Conservation (phyloP, 2,888 invertebrate species). For the Sesamia inferens region DNA sequence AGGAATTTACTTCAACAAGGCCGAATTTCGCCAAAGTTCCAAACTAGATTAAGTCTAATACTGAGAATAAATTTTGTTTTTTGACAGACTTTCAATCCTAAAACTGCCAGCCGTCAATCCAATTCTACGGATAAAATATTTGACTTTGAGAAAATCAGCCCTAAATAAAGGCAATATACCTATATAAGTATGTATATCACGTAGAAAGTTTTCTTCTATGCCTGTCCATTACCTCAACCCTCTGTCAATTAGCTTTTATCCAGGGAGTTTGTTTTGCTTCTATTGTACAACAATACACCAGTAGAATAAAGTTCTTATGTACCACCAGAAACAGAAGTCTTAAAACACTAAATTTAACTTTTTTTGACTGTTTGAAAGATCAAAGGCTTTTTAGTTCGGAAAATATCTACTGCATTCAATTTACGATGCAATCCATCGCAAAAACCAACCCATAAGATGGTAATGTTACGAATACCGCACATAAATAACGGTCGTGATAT, state of each 20-base stretch:
- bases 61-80: too few relatives aligned
- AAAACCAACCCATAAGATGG: constrained; percentile 31
- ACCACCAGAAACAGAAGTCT: constrained; percentile 9
- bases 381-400: background rate
- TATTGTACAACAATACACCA: background rate
- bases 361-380: background rate
- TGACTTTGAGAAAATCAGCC: too few relatives aligned
- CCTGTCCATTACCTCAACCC: constrained; percentile 1
- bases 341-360: background rate
- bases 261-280: background rate
- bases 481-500: constrained; percentile 75
- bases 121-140: too few relatives aligned
- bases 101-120: too few relatives aligned
- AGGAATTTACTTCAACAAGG: background rate
- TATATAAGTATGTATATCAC: background rate
- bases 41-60: too few relatives aligned
- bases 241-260: constrained; percentile 33
- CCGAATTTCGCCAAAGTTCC: too few relatives aligned
- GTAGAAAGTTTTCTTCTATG: background rate
- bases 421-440: constrained; percentile 36
- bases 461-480: constrained; percentile 60
- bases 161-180: too few relatives aligned
- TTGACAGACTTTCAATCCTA: too few relatives aligned
- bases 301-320: background rate
- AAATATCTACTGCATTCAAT: constrained; percentile 30